Conservation (phyloP, 2,888 invertebrate species). For the Acrobeloides nanus region DNA sequence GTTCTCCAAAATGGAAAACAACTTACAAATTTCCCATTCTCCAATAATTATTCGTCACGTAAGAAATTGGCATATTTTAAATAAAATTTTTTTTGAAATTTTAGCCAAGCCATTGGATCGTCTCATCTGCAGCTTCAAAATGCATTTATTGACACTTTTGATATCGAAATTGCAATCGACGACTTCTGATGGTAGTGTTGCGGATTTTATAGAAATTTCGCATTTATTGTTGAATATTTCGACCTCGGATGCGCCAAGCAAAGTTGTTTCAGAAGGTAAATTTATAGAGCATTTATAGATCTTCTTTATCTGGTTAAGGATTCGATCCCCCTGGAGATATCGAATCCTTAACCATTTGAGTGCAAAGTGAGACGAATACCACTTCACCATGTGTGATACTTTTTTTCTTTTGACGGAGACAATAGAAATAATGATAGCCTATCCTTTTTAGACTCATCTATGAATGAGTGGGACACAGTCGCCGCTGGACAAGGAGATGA, state of each 20-base stretch:
- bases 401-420: too few relatives aligned
- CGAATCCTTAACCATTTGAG: too few relatives aligned
- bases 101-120: constrained; percentile 37
- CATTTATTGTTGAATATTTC: constrained; percentile 38
- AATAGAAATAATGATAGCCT: too few relatives aligned
- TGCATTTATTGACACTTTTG: constrained; percentile 36
- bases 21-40: constrained; percentile 14
- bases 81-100: constrained; percentile 11
- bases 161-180: constrained; percentile 29
- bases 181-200: constrained; percentile 11
- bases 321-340: too few relatives aligned
- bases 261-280: too few relatives aligned
- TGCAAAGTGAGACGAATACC: too few relatives aligned
- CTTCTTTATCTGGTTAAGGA: too few relatives aligned
- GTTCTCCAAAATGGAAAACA: constrained; percentile 12
- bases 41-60: constrained; percentile 12
- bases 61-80: constrained; percentile 6
- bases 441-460: constrained; percentile 3
- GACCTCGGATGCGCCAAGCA: constrained; percentile 28
- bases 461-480: constrained; percentile 5
- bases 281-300: too few relatives aligned
- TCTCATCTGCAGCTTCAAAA: constrained; percentile 38
- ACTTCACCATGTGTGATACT: too few relatives aligned
- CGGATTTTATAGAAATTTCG: constrained; percentile 40
- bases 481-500: constrained; percentile 32